Conservation (phyloP, 1,140 invertebrate species). For the Leptoteleia sp. region DNA sequence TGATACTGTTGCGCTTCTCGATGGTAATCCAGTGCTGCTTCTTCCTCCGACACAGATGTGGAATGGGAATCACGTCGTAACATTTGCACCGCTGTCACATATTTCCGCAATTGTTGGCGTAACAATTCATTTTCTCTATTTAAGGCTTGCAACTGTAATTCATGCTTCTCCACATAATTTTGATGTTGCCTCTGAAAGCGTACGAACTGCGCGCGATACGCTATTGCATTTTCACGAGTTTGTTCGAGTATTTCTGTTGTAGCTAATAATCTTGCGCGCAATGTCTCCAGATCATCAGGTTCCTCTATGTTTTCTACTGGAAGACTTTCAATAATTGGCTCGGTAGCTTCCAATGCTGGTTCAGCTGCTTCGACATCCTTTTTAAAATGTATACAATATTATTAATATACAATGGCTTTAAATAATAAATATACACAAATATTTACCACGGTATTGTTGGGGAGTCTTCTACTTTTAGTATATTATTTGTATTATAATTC, state of each 20-base stretch:
- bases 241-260: constrained; percentile 77
- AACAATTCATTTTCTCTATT: constrained; percentile 92
- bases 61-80: constrained; percentile 84
- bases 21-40: constrained; percentile 82
- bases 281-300: constrained; percentile 70
- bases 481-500: too few species aligned
- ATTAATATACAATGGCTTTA: too few species aligned
- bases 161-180: constrained; percentile 78
- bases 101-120: constrained; percentile 94
- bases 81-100: constrained; percentile 94
- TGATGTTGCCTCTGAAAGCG: constrained; percentile 79
- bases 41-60: constrained; percentile 73
- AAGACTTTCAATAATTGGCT: constrained; percentile 69
- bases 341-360: constrained; percentile 76
- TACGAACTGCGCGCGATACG: constrained; percentile 74
- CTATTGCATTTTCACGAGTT: constrained; percentile 75
- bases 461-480: too few species aligned
- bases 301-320: constrained; percentile 68
- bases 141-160: constrained; percentile 78
- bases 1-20: constrained; percentile 92
- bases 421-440: too few species aligned
- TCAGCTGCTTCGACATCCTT: constrained; percentile 76
- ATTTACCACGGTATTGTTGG: too few species aligned
- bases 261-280: constrained; percentile 73
- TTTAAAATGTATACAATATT: too few species aligned